Evolutionary conservation across 1,140 invertebrate genomes (phyloP), one percentile per base, ranked within the genome.

Genomic region (Drosophila miranda): DNA sequence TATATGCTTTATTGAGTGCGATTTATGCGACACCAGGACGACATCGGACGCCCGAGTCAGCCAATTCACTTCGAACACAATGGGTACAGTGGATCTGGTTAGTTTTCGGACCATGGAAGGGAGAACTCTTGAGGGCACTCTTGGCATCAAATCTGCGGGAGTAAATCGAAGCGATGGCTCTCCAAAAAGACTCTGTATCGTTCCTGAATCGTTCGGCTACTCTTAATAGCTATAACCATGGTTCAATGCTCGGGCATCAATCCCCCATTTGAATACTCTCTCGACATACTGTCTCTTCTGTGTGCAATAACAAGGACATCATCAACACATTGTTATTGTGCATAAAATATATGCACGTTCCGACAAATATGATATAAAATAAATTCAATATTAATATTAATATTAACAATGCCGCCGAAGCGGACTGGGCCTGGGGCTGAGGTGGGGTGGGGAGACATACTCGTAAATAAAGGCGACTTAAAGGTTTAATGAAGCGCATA

Each of bases 1-100:
- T 78, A 71, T 78, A 86, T 87, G 82, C 61, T 87, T 86, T 86
- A 86, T 86, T 87, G 83, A 86, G 82, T 86, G 82, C 82, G 82
- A 86, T 86, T 86, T 87, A 86, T 86, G 75, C 75, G 82, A 82
- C 71, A 72, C 70, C 78, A 63, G 74, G 73, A 5, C 69, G 75
- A 76, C 78, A 63, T 46, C 75, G 55, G 63, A 63, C 56, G 50
- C 19, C 19, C 19, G 52, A 64, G 63, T 30, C 56, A 46, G 60
- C 61, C 81, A 77, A 86, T 86, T 86, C 73, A 86, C 63, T 66
- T 58, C 61, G 64, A 73, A 49, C 58, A 68, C 76, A 83, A 76
- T 56, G 51, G 49, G 51, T 49, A 38, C 34, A 38, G 34, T 38
- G 34, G 11, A 11, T 38, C 11, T 3, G 11, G 9, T 4, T 13